Percentiles rank a stretch among this genome's conserved stretches.
phyloP scores from a whole-genome alignment of 2,113 vertebrate species.

The Sterna hirundo region DNA sequence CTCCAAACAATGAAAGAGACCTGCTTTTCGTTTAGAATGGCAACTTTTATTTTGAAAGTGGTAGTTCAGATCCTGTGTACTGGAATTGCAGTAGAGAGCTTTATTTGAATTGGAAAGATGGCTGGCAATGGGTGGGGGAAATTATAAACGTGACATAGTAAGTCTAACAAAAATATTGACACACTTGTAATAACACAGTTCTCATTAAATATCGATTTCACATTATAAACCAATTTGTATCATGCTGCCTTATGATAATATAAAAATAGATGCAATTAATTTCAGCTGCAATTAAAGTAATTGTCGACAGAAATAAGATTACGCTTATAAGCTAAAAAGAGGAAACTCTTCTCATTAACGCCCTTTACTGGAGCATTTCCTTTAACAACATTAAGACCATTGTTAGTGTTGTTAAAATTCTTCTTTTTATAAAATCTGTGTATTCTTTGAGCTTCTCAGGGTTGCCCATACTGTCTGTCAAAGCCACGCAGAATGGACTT shows the following conservation, averaged over 20 bases:
- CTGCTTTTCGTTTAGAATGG: background rate
- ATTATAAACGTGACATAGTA: background rate
- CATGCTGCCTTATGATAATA: background rate
- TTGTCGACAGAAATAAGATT: background rate
- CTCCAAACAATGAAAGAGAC: background rate
- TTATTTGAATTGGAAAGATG: background rate
- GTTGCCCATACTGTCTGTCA: background rate
- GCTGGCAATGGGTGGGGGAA: background rate
- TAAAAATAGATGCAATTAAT: slow-evolving; percentile 18
- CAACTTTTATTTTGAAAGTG: background rate
- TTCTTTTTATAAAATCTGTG: background rate
- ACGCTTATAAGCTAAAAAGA: background rate
- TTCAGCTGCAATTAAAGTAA: slow-evolving; percentile 34
- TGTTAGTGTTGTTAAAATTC: background rate
- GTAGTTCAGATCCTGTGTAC: background rate
- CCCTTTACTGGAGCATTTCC: background rate
- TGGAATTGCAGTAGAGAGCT: background rate
- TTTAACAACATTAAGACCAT: background rate
- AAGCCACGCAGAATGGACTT: background rate
- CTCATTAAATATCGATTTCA: slow-evolving; percentile 35
- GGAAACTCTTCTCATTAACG: background rate
- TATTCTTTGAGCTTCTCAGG: background rate
- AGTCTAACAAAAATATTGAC: background rate
- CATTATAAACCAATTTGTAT: slow-evolving; percentile 20
- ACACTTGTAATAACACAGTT: background rate